These are phyloP conservation scores for Pampus argenteus DNA, from an alignment of 2,797 vertebrate species.

Conservation along the genomic window DNA sequence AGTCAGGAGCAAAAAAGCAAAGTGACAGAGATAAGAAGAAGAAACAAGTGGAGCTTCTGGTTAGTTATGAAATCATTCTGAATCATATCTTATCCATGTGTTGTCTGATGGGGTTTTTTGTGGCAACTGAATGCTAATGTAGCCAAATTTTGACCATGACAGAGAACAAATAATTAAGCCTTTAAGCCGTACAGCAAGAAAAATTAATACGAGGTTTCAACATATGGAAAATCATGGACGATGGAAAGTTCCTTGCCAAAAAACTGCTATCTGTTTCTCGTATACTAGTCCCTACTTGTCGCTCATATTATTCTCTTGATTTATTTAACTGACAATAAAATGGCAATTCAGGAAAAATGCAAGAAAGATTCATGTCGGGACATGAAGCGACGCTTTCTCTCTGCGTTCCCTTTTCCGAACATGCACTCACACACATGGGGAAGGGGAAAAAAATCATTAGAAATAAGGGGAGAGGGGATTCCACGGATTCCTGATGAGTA, in stretches of 20 bases:
- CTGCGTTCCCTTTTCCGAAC: slow-evolving; percentile 33
- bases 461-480: slow-evolving; percentile 59
- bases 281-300: neutral
- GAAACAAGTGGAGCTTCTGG: too few species aligned
- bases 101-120: neutral
- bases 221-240: neutral
- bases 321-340: slow-evolving; percentile 32
- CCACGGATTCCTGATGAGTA: slow-evolving; percentile 68
- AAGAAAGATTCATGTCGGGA: slow-evolving; percentile 57
- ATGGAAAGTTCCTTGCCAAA: neutral
- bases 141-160: neutral
- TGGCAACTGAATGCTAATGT: neutral
- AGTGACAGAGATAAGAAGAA: too few species aligned
- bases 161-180: neutral
- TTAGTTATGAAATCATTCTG: neutral
- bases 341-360: slow-evolving; percentile 23
- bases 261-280: neutral
- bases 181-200: neutral
- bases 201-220: neutral
- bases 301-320: slow-evolving; percentile 30
- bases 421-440: slow-evolving; percentile 1
- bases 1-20: neutral
- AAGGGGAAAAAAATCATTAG: slow-evolving; percentile 39
- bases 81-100: neutral
- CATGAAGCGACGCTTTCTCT: slow-evolving; percentile 50